Conservation (phyloP, 1,140 invertebrate species). For the Drosophila arizonae region DNA sequence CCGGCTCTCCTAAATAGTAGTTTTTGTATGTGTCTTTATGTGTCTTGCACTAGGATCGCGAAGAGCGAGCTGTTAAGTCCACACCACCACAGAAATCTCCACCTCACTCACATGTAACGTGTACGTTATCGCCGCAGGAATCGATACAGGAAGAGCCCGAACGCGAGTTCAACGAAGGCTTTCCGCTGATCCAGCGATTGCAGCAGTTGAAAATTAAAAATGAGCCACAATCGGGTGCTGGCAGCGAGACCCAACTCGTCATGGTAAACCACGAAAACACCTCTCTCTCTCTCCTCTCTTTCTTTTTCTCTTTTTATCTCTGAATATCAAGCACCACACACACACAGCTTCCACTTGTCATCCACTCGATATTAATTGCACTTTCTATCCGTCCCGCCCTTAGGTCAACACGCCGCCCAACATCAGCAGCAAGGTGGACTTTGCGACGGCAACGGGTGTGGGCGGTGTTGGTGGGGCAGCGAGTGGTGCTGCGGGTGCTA, state of each 20-base stretch:
- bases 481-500: conserved; percentile 4
- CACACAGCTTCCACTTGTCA: neutral
- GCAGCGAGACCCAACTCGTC: conserved; percentile 64
- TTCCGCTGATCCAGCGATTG: conserved; percentile 91
- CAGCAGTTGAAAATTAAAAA: conserved; percentile 91
- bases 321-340: neutral
- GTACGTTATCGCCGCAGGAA: conserved; percentile 79
- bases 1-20: conserved; percentile 82
- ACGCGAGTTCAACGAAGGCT: conserved; percentile 87
- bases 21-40: conserved; percentile 82
- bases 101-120: conserved; percentile 82
- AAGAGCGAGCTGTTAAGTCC: conserved; percentile 85
- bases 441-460: conserved; percentile 15
- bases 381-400: neutral
- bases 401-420: conserved; percentile 61
- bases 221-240: conserved; percentile 85
- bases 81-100: conserved; percentile 83
- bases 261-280: conserved; percentile 61
- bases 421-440: conserved; percentile 69
- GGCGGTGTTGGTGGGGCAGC: neutral
- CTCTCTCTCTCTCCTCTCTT: conserved; percentile 6
- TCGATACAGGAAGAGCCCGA: conserved; percentile 83
- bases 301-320: neutral
- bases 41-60: conserved; percentile 84
- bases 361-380: neutral